A percentile compares a stretch with the other conserved stretches of the same genome.
phyloP scores from a whole-genome alignment of 2,888 invertebrate species.

The Rhagonycha fulva region DNA sequence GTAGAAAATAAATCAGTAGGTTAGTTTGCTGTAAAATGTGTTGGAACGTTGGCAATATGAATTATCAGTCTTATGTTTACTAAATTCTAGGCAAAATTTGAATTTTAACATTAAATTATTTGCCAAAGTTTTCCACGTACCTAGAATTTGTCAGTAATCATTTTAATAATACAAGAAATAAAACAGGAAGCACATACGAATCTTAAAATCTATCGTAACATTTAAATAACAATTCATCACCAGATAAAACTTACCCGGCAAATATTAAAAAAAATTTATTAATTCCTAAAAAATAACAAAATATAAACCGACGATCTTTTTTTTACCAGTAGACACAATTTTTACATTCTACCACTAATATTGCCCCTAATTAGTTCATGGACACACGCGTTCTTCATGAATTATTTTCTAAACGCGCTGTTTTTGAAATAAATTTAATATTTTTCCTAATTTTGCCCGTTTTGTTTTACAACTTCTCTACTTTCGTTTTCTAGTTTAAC shows the following conservation, averaged over 20 bases:
- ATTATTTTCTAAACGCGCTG: conserved; percentile 4
- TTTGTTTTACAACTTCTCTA: conserved; percentile 73
- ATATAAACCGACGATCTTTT: conserved; percentile 36
- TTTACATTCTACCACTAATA: conserved; percentile 46
- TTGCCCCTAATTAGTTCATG: conserved; percentile 46
- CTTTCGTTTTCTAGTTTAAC: conserved; percentile 57
- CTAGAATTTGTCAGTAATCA: conserved; percentile 39
- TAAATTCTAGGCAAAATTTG: conserved; percentile 25
- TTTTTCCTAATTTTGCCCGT: conserved; percentile 73
- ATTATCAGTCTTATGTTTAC: conserved; percentile 52
- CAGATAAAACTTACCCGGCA: conserved; percentile 17
- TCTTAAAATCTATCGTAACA: conserved; percentile 40
- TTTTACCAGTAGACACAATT: conserved; percentile 29
- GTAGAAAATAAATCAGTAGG: conserved; percentile 39
- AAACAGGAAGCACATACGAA: conserved; percentile 52
- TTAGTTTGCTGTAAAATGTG: conserved; percentile 42
- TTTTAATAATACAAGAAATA: conserved; percentile 42
- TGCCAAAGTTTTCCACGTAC: not conserved
- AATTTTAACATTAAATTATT: not conserved
- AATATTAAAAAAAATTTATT: conserved; percentile 21
- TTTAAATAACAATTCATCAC: conserved; percentile 38
- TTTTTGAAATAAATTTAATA: conserved; percentile 20
- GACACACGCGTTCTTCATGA: conserved; percentile 19
- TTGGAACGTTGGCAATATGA: conserved; percentile 56
- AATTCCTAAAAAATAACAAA: conserved; percentile 34